These are phyloP conservation scores for Macaria notata DNA, from an alignment of 2,888 invertebrate species.

Conservation along the genomic window DNA sequence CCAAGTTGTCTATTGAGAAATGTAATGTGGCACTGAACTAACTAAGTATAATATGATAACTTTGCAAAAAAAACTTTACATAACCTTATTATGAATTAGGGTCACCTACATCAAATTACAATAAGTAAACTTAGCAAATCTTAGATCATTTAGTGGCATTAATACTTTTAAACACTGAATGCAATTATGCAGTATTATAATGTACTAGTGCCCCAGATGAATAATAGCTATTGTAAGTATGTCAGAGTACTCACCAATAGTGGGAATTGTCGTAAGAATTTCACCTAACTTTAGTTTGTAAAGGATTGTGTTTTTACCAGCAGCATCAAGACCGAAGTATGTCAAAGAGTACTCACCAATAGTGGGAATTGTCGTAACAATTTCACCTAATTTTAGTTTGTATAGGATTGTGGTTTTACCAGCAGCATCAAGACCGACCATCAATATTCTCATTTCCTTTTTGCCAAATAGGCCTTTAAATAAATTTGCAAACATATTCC, in stretches of 20 bases:
- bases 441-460: conserved; percentile 99
- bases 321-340: conserved; percentile 93
- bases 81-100: no score
- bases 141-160: no score
- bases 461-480: conserved; percentile 99
- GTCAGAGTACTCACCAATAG: conserved; percentile 87
- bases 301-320: conserved; percentile 99
- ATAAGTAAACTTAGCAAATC: no score
- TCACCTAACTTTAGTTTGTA: conserved; percentile 99
- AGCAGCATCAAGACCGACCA: conserved; percentile 99
- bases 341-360: conserved; percentile 85
- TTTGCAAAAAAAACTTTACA: no score
- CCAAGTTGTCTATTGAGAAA: no score
- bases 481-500: conserved; percentile 97
- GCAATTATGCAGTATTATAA: no score
- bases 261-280: conserved; percentile 99
- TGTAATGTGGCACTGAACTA: no score
- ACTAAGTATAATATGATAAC: no score
- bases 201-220: no score
- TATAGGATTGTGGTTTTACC: conserved; percentile 99
- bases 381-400: conserved; percentile 99
- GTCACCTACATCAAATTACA: no score
- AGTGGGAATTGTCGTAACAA: conserved; percentile 99
- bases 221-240: neutral
- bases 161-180: no score